Conservation (phyloP, 2,888 invertebrate species). For the Dyspetes luteomarginatus region DNA sequence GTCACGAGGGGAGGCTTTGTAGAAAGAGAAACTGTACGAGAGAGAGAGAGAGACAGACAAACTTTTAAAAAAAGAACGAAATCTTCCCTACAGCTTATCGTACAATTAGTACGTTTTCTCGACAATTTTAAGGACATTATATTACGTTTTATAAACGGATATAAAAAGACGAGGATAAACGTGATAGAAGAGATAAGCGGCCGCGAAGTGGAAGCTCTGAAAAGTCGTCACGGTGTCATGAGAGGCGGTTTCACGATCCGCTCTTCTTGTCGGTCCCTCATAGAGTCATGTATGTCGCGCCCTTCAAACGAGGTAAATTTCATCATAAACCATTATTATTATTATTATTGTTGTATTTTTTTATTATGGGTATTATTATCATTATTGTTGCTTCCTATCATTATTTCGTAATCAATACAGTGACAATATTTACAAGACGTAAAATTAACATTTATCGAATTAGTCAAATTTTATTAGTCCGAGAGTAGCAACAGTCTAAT, state of each 20-base stretch:
- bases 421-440: neutral
- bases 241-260: constrained; percentile 83
- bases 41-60: constrained; percentile 3
- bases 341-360: neutral
- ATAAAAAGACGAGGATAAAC: constrained; percentile 39
- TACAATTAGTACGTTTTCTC: constrained; percentile 7
- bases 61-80: neutral
- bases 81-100: constrained; percentile 11
- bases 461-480: neutral
- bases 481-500: neutral
- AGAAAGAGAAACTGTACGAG: constrained; percentile 41
- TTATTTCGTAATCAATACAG: no score
- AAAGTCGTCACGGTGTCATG: constrained; percentile 82
- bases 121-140: neutral
- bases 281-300: constrained; percentile 83
- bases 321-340: neutral
- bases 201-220: constrained; percentile 76
- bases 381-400: no score
- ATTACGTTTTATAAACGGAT: neutral
- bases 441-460: neutral
- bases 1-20: constrained; percentile 65
- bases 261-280: constrained; percentile 82
- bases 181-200: constrained; percentile 57
- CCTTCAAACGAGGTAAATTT: constrained; percentile 82
- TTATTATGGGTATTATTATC: no score